Base-by-base conservation (phyloP, 92 coral and sea anemone species). In the Epizoanthus fatuus region DNA sequence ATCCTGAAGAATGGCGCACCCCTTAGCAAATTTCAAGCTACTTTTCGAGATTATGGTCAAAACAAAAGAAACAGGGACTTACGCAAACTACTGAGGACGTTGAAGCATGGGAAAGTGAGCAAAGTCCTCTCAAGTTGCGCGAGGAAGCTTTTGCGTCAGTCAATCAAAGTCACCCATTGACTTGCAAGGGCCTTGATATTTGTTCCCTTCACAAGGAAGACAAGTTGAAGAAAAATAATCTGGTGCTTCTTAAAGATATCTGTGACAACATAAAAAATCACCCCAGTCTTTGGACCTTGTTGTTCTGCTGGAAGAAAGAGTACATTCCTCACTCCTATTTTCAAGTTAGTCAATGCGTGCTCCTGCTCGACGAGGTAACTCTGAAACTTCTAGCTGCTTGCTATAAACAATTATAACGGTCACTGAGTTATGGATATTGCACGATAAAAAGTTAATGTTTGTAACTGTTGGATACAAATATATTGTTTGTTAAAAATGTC, bases 61-160 rank as follows among this genome's bases (percentile, higher is more conserved):
- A 66, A n/a, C 71, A 66, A 39, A 66, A 66, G 38, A 66, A 66
- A 12, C 71, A 63, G 68, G 68, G 68, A 16, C 68, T 42, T 42
- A 7, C 7, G 5, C 47, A 42, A 42, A 42, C 47, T 42, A 7
- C 7, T 42, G 47, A 42, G 7, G 68, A 63, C 25, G 40, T 29
- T 63, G 68, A 63, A 63, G 68, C 40, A 20, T 63, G 40, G 10
- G 68, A 63, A 63, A 63, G 68, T 63, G 68, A 62, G 68, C 22
- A 3, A 25, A 42, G 42, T 15, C 71, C 47, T 65, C 42, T 65
- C 10, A 65, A 65, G 4, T 10, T 65, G 71, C 32, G 42, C 10
- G 71, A 65, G 37, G 71, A 65, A 14, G 71, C 20, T 16, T 65
- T 65, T 32, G 45, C 71, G 11, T 38, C 71, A 15, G 71, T 65